A percentile compares a stretch with the other conserved stretches of the same genome.
These are phyloP conservation scores for Cyprinella venusta DNA, from an alignment of 2,797 vertebrate species.

Conservation along the genomic window DNA sequence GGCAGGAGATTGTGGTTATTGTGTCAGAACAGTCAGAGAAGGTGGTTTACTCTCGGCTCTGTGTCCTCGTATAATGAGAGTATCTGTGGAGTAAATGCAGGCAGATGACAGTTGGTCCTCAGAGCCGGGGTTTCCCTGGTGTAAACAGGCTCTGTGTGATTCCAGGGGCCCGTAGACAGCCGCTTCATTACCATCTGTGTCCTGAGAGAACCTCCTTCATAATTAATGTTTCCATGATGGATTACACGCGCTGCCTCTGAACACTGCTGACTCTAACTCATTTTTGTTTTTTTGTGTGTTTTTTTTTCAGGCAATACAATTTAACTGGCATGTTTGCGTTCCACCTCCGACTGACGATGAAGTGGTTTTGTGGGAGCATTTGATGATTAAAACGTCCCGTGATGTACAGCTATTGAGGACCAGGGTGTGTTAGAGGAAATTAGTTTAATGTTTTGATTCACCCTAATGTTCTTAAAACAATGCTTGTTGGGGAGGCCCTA, in stretches of 20 bases:
- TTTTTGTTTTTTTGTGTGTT: background rate
- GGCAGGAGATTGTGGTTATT: background rate
- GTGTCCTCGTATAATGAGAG: background rate
- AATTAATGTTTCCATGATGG: conserved; percentile 82
- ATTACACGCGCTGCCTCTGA: conserved; percentile 74
- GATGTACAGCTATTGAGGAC: conserved; percentile 69
- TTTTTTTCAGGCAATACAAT: conserved; percentile 43
- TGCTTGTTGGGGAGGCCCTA: conserved; percentile 45
- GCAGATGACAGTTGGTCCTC: conserved; percentile 55
- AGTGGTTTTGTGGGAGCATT: conserved; percentile 53
- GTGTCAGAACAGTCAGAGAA: conserved; percentile 12
- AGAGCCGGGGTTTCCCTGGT: conserved; percentile 52
- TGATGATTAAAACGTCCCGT: conserved; percentile 73
- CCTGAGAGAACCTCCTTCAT: conserved; percentile 74
- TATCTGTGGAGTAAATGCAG: conserved; percentile 24
- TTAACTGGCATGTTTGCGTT: conserved; percentile 53
- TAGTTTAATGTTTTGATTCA: conserved; percentile 61
- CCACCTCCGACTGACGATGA: conserved; percentile 33
- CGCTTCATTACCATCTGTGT: conserved; percentile 80
- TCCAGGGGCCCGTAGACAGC: conserved; percentile 69
- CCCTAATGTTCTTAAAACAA: conserved; percentile 46
- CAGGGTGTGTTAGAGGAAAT: conserved; percentile 64
- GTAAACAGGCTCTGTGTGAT: conserved; percentile 63
- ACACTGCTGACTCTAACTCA: conserved; percentile 70
- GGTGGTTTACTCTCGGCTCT: background rate